phyloP scores from a whole-genome alignment of 2,888 invertebrate genomes.

The Pyrocoelia pectoralis region DNA sequence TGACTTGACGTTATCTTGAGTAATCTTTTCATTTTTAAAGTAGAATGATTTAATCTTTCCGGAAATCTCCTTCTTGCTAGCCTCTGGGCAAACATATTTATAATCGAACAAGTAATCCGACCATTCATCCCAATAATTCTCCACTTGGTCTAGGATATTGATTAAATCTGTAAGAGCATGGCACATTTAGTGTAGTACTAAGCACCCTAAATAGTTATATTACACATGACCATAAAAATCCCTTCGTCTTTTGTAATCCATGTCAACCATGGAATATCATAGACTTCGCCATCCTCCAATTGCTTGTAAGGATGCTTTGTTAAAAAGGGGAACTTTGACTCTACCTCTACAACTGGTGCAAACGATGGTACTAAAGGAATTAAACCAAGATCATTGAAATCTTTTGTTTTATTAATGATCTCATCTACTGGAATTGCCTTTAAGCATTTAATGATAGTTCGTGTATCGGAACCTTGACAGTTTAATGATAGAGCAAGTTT shows the following conservation, averaged over 20 bases:
- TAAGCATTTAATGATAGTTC: conserved; percentile 69
- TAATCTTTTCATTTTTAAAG: conserved; percentile 41
- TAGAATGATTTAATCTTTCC: conserved; percentile 47
- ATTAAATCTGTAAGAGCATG: background rate
- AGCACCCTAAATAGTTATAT: background rate
- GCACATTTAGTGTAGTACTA: background rate
- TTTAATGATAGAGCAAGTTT: conserved; percentile 67
- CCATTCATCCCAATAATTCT: conserved; percentile 47
- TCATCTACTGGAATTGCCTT: conserved; percentile 65
- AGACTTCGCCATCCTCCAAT: conserved; percentile 66
- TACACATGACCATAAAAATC: background rate
- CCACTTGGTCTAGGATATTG: conserved; percentile 51
- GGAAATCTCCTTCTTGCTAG: conserved; percentile 41
- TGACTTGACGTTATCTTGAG: conserved; percentile 40
- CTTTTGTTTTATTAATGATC: conserved; percentile 57
- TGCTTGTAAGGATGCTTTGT: conserved; percentile 70
- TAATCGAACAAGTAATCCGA: conserved; percentile 47
- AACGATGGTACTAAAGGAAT: conserved; percentile 57
- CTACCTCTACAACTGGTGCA: conserved; percentile 73
- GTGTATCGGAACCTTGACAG: conserved; percentile 64
- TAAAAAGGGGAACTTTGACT: conserved; percentile 68
- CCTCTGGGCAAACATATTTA: conserved; percentile 44
- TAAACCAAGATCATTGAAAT: conserved; percentile 61
- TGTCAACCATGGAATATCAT: conserved; percentile 73
- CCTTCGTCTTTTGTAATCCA: conserved; percentile 77